These are phyloP conservation scores for Timandra comae DNA, from an alignment of 2,888 invertebrate species.

Conservation along the genomic window DNA sequence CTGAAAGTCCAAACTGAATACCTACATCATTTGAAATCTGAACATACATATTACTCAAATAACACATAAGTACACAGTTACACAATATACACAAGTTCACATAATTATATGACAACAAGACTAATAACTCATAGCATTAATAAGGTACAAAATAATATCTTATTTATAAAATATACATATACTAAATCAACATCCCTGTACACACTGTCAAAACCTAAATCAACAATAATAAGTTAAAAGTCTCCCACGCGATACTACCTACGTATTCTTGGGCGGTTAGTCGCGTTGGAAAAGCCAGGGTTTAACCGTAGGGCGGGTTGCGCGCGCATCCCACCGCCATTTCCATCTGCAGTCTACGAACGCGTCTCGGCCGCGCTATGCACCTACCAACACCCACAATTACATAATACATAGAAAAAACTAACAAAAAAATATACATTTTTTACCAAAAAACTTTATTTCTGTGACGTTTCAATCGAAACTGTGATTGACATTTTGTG, in stretches of 20 bases:
- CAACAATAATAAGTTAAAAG: background rate
- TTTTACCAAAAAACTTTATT: too few species aligned
- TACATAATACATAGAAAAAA: slow-evolving; percentile 40
- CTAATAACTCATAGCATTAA: too few species aligned
- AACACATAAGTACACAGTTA: too few species aligned
- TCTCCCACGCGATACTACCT: slow-evolving; percentile 3
- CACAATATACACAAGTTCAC: too few species aligned
- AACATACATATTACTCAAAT: too few species aligned
- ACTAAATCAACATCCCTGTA: too few species aligned
- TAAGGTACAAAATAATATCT: too few species aligned
- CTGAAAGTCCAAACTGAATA: too few species aligned
- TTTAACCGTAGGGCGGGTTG: slow-evolving; percentile 59
- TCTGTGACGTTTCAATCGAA: too few species aligned
- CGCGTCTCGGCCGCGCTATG: slow-evolving; percentile 62
- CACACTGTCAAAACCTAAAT: background rate
- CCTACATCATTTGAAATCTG: too few species aligned
- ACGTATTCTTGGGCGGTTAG: slow-evolving; percentile 9
- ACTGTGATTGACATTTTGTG: too few species aligned
- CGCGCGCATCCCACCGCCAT: slow-evolving; percentile 69
- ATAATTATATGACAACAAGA: too few species aligned
- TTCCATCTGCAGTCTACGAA: slow-evolving; percentile 65
- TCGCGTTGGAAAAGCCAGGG: slow-evolving; percentile 25
- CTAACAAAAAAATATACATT: slow-evolving; percentile 25
- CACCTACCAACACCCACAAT: slow-evolving; percentile 39
- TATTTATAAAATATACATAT: background rate